Conservation (phyloP, 2,888 invertebrate genomes). For the Pheosia gnoma region DNA sequence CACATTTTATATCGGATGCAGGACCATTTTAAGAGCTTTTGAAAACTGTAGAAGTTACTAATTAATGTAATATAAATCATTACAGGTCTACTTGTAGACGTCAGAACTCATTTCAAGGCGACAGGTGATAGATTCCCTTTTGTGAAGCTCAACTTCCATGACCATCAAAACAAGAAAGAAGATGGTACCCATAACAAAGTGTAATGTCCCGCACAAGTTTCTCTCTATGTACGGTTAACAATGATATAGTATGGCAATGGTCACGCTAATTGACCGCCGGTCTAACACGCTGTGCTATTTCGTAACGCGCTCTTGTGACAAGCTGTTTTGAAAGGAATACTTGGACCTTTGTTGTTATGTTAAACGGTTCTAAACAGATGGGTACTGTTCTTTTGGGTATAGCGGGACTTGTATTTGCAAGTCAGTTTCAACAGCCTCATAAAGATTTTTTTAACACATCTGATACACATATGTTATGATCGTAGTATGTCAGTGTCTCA, state of each 20-base stretch:
- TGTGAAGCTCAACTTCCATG: background rate
- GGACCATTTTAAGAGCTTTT: background rate
- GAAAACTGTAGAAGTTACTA: too few species aligned
- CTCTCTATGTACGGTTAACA: slow-evolving; percentile 3
- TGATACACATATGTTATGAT: too few species aligned
- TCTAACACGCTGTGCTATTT: background rate
- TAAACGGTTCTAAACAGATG: background rate
- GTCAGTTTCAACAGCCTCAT: background rate
- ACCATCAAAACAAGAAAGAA: background rate
- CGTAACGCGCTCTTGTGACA: slow-evolving; percentile 5
- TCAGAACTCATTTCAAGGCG: too few species aligned
- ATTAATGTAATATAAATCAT: too few species aligned
- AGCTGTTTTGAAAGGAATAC: slow-evolving; percentile 4
- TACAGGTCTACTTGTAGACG: too few species aligned
- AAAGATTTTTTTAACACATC: too few species aligned
- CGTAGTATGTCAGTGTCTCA: too few species aligned
- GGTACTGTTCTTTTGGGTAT: slow-evolving; percentile 3
- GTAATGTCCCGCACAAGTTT: background rate
- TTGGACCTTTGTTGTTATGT: slow-evolving; percentile 1
- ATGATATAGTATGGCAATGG: background rate
- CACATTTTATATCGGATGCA: background rate
- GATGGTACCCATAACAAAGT: background rate
- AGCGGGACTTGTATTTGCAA: slow-evolving; percentile 4
- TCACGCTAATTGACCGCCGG: slow-evolving; percentile 5
- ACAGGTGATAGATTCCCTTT: too few species aligned